phyloP scores from a whole-genome alignment of 53 echinoderm and acorn worm genomes.

The Paracentrotus lividus region DNA sequence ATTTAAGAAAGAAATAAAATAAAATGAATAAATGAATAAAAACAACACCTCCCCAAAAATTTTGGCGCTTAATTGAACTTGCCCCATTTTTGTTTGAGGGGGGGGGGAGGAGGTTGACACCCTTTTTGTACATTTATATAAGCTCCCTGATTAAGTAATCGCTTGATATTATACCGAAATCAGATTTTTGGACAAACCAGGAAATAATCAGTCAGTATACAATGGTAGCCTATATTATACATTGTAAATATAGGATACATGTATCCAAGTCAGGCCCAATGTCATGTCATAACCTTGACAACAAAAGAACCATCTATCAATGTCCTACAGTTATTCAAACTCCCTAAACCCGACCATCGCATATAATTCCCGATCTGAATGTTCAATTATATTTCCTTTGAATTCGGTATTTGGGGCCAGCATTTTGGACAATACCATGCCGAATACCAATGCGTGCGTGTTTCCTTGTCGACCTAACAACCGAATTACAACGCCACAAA shows the following conservation, averaged over 20 bases:
- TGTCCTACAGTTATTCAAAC: not conserved
- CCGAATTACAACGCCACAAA: no score
- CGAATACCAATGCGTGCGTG: no score
- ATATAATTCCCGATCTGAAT: not conserved
- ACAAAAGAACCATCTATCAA: constrained; percentile 17
- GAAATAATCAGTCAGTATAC: not conserved
- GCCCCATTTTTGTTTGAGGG: no score
- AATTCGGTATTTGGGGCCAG: not conserved
- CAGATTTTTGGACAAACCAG: not conserved
- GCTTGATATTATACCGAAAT: not conserved
- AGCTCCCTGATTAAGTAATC: not conserved
- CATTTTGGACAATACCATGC: not conserved
- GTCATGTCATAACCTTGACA: not conserved
- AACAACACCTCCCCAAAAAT: no score
- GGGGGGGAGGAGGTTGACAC: no score
- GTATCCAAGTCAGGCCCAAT: not conserved
- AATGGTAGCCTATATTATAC: not conserved
- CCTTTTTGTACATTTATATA: no score
- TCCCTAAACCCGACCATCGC: not conserved
- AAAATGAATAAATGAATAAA: no score
- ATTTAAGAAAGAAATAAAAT: no score
- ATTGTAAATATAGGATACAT: not conserved
- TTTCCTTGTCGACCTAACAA: not conserved
- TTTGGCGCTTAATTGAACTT: no score
- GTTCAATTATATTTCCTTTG: not conserved